phyloP scores from a whole-genome alignment of 2,113 vertebrate species.

The Cynopterus brachyotis region DNA sequence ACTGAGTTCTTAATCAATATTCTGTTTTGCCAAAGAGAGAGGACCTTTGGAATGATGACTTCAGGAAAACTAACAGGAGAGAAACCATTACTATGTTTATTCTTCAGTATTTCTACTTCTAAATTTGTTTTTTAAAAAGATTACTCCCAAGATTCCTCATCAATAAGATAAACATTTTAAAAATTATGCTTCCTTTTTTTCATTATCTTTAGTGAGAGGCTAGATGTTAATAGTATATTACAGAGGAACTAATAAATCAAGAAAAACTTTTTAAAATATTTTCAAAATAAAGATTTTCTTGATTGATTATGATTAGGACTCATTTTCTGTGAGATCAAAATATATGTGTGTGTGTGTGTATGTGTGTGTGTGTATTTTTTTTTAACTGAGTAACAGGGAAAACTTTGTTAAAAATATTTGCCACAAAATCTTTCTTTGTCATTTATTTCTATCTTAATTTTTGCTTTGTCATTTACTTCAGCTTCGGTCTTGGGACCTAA shows the following conservation, averaged over 20 bases:
- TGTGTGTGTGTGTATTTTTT: background rate
- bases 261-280: background rate
- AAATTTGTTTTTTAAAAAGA: background rate
- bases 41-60: background rate
- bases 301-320: background rate
- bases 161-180: background rate
- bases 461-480: conserved; percentile 23
- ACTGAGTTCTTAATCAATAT: background rate
- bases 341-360: too few species aligned
- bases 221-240: background rate
- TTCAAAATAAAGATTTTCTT: conserved; percentile 4
- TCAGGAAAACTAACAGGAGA: background rate
- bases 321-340: background rate
- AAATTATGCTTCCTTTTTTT: background rate
- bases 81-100: background rate
- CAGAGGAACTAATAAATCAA: background rate
- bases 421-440: background rate
- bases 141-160: background rate
- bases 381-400: background rate
- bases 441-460: background rate
- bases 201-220: background rate
- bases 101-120: background rate
- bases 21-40: background rate
- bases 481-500: background rate
- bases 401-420: conserved; percentile 9